Base-by-base conservation (phyloP, 2,113 vertebrate species). In the Hippocampus guttulatus region DNA sequence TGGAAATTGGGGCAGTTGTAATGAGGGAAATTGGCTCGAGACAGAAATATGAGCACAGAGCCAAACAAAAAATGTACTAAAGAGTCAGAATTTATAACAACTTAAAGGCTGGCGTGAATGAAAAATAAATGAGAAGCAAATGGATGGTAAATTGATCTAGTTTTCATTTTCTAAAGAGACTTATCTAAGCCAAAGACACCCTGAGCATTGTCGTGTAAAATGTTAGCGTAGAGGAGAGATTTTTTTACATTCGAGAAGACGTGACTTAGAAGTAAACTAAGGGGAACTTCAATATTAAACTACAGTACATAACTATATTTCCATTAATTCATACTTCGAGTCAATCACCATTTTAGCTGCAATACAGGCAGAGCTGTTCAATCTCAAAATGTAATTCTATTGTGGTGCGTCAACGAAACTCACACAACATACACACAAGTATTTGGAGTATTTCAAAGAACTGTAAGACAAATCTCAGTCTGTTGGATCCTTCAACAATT, bases 1-100 rank as follows among this genome's bases (percentile, higher is more conserved):
- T 30, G 16, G 60, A 62, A 40, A 62, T 62, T 51, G 18, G 60
- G 60, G 16, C 60, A 33, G 30, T 18, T 62, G 30, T 9, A 62
- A 62, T 20, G 60, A 62, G 60, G 60, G 18, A 62, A 62, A 62
- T 20, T 62, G 30, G 60, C 30, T 62, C 33, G 30, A 62, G 30
- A 62, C 16, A 38, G 16, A 62, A 62, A 62, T 10, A 40, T 20
- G 30, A 40, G 60, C 55, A 27, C 3, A 11, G 55, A 58, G 12
- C 60, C 30, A 62, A 62, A 8, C 2, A 33, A 18, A 16, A 38
- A 62, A 38, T 62, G 15, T 18, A 0, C 15, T 8, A 62, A 60
- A 30, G 12, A 30, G 25, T 60, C 57, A 15, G 5, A 38, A 38
- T 62, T 21, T 18, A 62, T 62, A 9, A 33, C 60, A 62, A 10